A percentile compares a stretch with the other conserved stretches of the same genome.
phyloP scores from a whole-genome alignment of 2,888 invertebrate species.

The Coelogynopora nodosa region DNA sequence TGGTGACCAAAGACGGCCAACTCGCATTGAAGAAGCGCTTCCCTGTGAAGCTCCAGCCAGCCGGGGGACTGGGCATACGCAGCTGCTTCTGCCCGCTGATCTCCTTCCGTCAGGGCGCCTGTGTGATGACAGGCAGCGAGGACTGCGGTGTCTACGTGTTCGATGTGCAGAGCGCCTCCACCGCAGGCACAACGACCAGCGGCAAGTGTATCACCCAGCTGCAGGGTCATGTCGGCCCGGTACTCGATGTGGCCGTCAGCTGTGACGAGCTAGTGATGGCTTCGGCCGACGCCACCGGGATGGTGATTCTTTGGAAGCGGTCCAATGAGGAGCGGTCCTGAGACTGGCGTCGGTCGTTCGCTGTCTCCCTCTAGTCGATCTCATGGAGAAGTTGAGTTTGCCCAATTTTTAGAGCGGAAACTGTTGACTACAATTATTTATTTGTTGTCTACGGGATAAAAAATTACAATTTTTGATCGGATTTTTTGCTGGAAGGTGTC shows the following conservation, averaged over 20 bases:
- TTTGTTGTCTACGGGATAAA: too few species aligned
- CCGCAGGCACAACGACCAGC: slow-evolving; percentile 54
- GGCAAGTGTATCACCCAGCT: slow-evolving; percentile 66
- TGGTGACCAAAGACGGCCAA: slow-evolving; percentile 62
- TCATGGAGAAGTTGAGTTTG: background rate
- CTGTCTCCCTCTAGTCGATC: background rate
- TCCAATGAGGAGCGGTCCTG: background rate
- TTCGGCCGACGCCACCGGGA: slow-evolving; percentile 74
- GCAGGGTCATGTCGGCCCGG: slow-evolving; percentile 76
- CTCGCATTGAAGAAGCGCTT: slow-evolving; percentile 70
- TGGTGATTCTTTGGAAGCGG: slow-evolving; percentile 62
- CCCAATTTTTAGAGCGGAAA: too few species aligned
- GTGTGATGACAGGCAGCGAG: slow-evolving; percentile 76
- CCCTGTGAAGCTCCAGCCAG: slow-evolving; percentile 66
- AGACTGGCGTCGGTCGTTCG: background rate
- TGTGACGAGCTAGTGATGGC: slow-evolving; percentile 81
- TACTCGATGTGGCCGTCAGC: slow-evolving; percentile 78
- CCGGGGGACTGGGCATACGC: slow-evolving; percentile 54
- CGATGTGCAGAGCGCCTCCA: slow-evolving; percentile 66
- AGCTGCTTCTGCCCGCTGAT: slow-evolving; percentile 72
- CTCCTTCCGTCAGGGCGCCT: slow-evolving; percentile 77
- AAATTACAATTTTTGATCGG: too few species aligned
- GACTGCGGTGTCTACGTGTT: slow-evolving; percentile 76
- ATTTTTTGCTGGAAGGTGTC: too few species aligned
- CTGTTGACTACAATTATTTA: too few species aligned